A percentile compares a stretch with the other conserved stretches of the same genome.
These are phyloP conservation scores for Lottia scabra DNA, from an alignment of 2,888 invertebrate species.

Conservation along the genomic window DNA sequence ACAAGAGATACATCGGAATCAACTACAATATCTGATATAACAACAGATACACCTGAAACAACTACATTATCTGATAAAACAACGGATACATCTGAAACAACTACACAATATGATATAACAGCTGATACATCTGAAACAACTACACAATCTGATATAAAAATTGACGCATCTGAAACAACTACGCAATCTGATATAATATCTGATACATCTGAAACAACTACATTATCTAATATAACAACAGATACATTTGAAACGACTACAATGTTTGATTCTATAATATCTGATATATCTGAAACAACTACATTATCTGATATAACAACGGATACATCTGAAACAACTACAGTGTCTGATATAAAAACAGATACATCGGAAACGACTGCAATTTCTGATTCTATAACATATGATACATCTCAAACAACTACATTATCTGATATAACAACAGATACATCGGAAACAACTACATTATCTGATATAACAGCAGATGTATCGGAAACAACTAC, in stretches of 20 bases:
- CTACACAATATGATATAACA: background rate
- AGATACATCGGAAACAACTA: background rate
- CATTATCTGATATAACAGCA: too few species aligned
- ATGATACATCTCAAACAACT: background rate
- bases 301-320: background rate
- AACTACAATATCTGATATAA: background rate
- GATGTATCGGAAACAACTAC: background rate
- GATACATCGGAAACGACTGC: background rate
- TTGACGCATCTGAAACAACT: background rate
- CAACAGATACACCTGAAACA: background rate
- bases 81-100: too few species aligned
- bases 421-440: background rate
- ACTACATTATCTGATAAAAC: background rate
- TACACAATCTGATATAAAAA: background rate
- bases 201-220: background rate
- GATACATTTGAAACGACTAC: background rate
- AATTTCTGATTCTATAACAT: background rate
- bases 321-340: background rate
- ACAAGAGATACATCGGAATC: background rate
- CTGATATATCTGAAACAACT: background rate
- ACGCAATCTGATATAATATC: background rate
- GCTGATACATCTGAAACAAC: background rate
- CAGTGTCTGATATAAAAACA: background rate
- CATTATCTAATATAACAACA: background rate
- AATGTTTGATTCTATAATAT: background rate